Conservation (phyloP, 2,888 invertebrate species). For the Macroteleia sp. region DNA sequence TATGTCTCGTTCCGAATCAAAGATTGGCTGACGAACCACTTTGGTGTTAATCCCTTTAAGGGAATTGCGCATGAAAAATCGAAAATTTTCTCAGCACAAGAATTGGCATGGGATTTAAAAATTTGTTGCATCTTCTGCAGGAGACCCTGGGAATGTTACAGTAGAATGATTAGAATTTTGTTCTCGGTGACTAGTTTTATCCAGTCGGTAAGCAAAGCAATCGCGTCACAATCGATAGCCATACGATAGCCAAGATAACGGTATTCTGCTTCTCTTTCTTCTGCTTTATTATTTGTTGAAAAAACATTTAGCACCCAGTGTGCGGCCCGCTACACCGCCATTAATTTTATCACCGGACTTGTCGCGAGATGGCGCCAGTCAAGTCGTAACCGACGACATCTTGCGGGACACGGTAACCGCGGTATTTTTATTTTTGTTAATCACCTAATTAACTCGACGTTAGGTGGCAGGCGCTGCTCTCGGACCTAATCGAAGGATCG, state of each 20-base stretch:
- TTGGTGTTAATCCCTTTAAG: constrained; percentile 50
- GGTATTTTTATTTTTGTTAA: constrained; percentile 72
- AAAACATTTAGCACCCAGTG: constrained; percentile 79
- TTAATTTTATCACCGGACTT: constrained; percentile 28
- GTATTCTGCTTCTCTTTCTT: constrained; percentile 15
- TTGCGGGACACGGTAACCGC: constrained; percentile 67
- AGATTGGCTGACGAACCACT: constrained; percentile 49
- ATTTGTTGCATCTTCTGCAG: neutral
- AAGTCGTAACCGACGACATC: constrained; percentile 32
- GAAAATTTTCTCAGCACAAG: neutral
- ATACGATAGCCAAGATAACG: no score
- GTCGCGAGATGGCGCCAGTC: constrained; percentile 13
- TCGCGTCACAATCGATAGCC: constrained; percentile 67
- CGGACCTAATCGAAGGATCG: constrained; percentile 48
- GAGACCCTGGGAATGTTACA: neutral
- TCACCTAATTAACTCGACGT: constrained; percentile 75
- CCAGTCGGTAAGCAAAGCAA: constrained; percentile 65
- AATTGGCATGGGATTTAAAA: neutral
- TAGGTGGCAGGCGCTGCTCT: constrained; percentile 62
- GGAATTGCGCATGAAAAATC: constrained; percentile 21
- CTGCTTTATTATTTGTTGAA: constrained; percentile 20
- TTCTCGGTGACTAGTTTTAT: no score
- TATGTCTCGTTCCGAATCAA: constrained; percentile 65
- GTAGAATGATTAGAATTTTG: neutral
- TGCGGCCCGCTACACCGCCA: constrained; percentile 70